A percentile compares a stretch with the other conserved stretches of the same genome.
phyloP scores from a whole-genome alignment of 2,888 invertebrate genomes.

The Brenthis hecate region DNA sequence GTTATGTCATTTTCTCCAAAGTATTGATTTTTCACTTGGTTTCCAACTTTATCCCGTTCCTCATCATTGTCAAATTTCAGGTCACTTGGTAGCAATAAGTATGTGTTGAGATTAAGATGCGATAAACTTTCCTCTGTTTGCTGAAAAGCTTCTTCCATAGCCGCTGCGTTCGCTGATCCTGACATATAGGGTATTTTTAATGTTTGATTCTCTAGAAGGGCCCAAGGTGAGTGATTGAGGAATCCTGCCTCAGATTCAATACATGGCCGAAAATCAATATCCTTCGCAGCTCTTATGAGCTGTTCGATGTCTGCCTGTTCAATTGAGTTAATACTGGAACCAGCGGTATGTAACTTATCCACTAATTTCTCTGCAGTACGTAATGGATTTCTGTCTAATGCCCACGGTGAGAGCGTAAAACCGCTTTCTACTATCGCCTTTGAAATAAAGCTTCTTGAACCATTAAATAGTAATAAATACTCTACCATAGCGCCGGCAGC shows the following conservation, averaged over 20 bases:
- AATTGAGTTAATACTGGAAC: constrained; percentile 29
- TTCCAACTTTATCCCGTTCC: constrained; percentile 45
- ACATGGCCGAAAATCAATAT: constrained; percentile 57
- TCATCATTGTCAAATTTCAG: constrained; percentile 50
- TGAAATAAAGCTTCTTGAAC: constrained; percentile 53
- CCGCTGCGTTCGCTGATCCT: constrained; percentile 62
- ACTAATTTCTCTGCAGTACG: constrained; percentile 56
- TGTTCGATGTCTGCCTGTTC: constrained; percentile 41
- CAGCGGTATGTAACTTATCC: constrained; percentile 44
- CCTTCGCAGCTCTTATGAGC: constrained; percentile 48
- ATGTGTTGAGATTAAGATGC: constrained; percentile 51
- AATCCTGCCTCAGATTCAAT: constrained; percentile 54
- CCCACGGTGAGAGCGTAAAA: constrained; percentile 61
- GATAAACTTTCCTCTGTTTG: constrained; percentile 47
- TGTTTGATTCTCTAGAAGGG: constrained; percentile 47
- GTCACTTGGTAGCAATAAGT: constrained; percentile 57
- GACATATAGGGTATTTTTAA: constrained; percentile 56
- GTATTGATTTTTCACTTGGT: constrained; percentile 54
- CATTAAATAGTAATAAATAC: constrained; percentile 57
- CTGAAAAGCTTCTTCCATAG: constrained; percentile 53
- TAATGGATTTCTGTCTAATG: constrained; percentile 60
- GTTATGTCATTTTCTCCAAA: constrained; percentile 53
- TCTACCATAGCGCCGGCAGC: constrained; percentile 61
- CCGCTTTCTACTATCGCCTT: constrained; percentile 71
- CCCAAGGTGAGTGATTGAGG: constrained; percentile 57